Conservation (phyloP, 1,140 invertebrate species). For the Drosophila setifemur region DNA sequence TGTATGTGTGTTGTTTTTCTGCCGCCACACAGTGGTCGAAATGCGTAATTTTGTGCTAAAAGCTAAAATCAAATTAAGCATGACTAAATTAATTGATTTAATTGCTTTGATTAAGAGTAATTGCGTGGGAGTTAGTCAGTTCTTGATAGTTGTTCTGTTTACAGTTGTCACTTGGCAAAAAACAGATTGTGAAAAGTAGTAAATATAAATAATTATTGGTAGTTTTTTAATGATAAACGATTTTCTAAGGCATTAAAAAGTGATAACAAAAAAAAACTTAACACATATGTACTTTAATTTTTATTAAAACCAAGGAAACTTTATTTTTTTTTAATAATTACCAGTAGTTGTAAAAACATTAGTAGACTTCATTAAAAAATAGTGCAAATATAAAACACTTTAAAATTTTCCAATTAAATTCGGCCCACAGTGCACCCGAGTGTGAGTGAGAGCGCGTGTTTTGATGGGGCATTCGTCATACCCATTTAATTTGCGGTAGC, state of each 20-base stretch:
- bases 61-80: not conserved
- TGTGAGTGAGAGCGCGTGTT: conserved; percentile 17
- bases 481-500: not conserved
- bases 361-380: no score
- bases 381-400: no score
- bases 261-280: not conserved
- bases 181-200: no score
- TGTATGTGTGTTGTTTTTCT: conserved; percentile 17
- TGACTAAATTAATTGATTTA: not conserved
- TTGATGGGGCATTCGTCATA: conserved; percentile 48
- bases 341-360: no score
- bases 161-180: not conserved
- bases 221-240: no score
- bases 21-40: conserved; percentile 19
- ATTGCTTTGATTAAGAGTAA: conserved; percentile 7
- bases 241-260: not conserved
- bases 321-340: no score
- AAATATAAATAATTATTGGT: no score
- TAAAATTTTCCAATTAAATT: no score
- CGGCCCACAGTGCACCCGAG: conserved; percentile 12
- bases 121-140: no score
- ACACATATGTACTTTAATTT: no score
- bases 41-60: not conserved
- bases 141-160: not conserved
- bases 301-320: no score